Percentiles rank a stretch among this genome's conserved stretches.
These are phyloP conservation scores for Pedicia rivosa DNA, from an alignment of 2,888 invertebrate genomes.

Conservation along the genomic window DNA sequence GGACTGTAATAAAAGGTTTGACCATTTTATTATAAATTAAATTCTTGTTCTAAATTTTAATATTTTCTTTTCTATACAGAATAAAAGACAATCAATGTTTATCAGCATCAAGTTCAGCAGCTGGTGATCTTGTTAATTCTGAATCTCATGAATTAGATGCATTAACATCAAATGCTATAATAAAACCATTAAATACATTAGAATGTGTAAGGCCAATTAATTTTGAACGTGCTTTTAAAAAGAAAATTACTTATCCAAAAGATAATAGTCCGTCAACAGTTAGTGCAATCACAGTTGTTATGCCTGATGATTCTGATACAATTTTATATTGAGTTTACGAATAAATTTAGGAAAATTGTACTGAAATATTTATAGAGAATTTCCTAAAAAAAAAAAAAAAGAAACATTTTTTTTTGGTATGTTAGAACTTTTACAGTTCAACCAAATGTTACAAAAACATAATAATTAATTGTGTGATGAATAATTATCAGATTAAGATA, in stretches of 20 bases:
- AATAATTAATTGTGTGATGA: too few relatives aligned
- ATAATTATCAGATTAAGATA: too few relatives aligned
- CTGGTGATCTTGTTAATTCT: constrained; percentile 27
- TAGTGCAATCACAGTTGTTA: constrained; percentile 48
- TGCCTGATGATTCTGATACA: constrained; percentile 38
- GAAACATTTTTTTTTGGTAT: too few relatives aligned
- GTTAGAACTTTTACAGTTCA: too few relatives aligned
- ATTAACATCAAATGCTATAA: constrained; percentile 24
- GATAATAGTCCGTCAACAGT: constrained; percentile 41
- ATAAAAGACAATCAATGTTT: constrained; percentile 24
- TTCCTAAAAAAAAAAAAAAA: too few relatives aligned
- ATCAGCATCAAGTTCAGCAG: constrained; percentile 28
- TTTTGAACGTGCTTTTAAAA: constrained; percentile 18
- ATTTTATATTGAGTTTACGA: too few relatives aligned
- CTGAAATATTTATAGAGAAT: too few relatives aligned
- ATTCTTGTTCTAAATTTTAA: background rate
- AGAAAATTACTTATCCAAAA: constrained; percentile 13
- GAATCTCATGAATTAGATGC: constrained; percentile 31
- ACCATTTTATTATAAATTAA: constrained; percentile 10
- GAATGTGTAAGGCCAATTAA: constrained; percentile 21
- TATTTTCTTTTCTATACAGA: constrained; percentile 13
- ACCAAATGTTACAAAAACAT: too few relatives aligned
- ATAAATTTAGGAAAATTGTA: too few relatives aligned
- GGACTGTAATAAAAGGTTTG: constrained; percentile 8
- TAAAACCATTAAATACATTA: constrained; percentile 24